A percentile compares a stretch with the other conserved stretches of the same genome.
Conservation (phyloP, 37 sponge, comb jelly and placozoan species). For the Spongilla lacustris region DNA sequence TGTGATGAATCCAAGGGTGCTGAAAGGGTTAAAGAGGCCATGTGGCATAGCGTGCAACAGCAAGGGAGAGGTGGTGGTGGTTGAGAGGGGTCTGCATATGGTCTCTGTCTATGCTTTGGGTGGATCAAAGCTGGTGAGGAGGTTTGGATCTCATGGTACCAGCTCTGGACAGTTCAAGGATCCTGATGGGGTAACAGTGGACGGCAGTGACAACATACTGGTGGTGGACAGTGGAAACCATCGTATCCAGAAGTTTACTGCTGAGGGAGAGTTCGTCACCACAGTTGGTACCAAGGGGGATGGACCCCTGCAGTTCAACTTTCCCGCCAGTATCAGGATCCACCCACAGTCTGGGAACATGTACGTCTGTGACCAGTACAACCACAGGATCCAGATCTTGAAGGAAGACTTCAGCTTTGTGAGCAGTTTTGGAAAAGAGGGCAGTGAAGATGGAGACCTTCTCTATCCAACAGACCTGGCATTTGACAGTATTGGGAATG, state of each 20-base stretch:
- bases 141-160: slow-evolving; percentile 37
- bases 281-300: slow-evolving; percentile 33
- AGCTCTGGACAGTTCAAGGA: slow-evolving; percentile 7
- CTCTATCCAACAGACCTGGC: background rate
- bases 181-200: slow-evolving; percentile 48
- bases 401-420: background rate
- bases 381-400: slow-evolving; percentile 38
- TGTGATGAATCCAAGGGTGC: no score
- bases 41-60: slow-evolving; percentile 25
- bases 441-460: background rate
- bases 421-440: background rate
- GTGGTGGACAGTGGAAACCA: slow-evolving; percentile 38
- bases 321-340: slow-evolving; percentile 38
- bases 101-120: slow-evolving; percentile 19
- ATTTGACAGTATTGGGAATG: background rate
- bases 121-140: background rate
- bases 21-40: slow-evolving; percentile 8
- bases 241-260: slow-evolving; percentile 50
- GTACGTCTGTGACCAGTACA: slow-evolving; percentile 40
- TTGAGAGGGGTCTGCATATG: background rate
- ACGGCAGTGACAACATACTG: slow-evolving; percentile 34
- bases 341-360: slow-evolving; percentile 11
- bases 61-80: slow-evolving; percentile 31
- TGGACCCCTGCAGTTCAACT: slow-evolving; percentile 25
- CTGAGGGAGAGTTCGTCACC: slow-evolving; percentile 21